A percentile compares a stretch with the other conserved stretches of the same genome.
phyloP scores from a whole-genome alignment of 2,797 vertebrate species.

The Paguma larvata region DNA sequence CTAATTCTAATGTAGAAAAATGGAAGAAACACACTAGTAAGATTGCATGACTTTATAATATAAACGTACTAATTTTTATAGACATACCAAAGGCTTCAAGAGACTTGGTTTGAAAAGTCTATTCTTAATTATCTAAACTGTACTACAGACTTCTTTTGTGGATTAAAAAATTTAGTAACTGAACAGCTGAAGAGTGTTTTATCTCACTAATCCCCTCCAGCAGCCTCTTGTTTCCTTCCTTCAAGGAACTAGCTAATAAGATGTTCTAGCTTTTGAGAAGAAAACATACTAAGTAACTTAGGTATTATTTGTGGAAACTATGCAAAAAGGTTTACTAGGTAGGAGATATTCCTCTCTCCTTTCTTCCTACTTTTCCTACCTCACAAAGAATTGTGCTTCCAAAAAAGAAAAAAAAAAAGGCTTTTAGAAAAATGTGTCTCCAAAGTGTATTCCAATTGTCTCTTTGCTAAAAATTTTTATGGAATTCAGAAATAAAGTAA shows the following conservation, averaged over 20 bases:
- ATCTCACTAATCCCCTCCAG: neutral
- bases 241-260: conserved; percentile 22
- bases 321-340: neutral
- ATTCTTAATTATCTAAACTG: conserved; percentile 14
- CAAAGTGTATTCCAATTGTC: neutral
- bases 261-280: neutral
- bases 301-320: neutral
- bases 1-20: neutral
- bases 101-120: conserved; percentile 8
- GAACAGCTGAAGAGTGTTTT: neutral
- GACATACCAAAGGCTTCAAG: conserved; percentile 24
- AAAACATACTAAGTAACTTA: neutral
- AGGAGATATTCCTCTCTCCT: neutral
- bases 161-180: conserved; percentile 23
- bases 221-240: conserved; percentile 33
- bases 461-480: conserved; percentile 48
- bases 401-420: neutral
- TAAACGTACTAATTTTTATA: conserved; percentile 29
- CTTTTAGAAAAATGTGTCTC: conserved; percentile 3
- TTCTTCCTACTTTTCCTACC: neutral
- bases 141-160: neutral
- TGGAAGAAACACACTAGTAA: neutral
- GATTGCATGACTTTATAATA: neutral
- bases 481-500: conserved; percentile 52
- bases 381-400: neutral